phyloP scores from a whole-genome alignment of 2,888 invertebrate genomes.

The Palloptera scutellata region DNA sequence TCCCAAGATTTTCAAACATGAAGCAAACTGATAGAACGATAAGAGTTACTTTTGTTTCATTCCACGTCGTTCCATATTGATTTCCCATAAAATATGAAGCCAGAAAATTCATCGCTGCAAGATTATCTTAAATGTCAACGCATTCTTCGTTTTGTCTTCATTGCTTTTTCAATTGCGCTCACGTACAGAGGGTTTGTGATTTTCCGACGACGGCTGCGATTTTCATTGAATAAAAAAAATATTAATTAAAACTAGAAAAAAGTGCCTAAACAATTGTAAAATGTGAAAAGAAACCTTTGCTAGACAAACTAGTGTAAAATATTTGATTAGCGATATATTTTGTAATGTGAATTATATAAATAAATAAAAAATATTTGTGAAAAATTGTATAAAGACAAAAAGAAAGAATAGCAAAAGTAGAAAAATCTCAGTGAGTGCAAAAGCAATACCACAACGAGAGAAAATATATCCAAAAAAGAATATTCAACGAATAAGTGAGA shows the following conservation, averaged over 20 bases:
- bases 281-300: background rate
- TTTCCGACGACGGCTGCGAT: background rate
- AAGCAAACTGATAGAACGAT: too few species aligned
- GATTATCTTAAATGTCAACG: too few species aligned
- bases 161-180: too few species aligned
- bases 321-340: background rate
- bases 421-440: slow-evolving; percentile 18
- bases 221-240: slow-evolving; percentile 19
- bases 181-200: too few species aligned
- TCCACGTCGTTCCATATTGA: too few species aligned
- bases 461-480: too few species aligned
- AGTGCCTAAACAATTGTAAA: slow-evolving; percentile 11
- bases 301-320: background rate
- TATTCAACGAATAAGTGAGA: background rate
- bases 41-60: too few species aligned
- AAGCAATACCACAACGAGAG: slow-evolving; percentile 9
- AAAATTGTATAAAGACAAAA: slow-evolving; percentile 17
- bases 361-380: slow-evolving; percentile 1
- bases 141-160: too few species aligned
- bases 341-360: too few species aligned
- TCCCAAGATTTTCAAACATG: too few species aligned
- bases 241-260: slow-evolving; percentile 21
- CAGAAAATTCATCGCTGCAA: too few species aligned
- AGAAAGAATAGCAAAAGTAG: background rate
- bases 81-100: too few species aligned